Conservation (phyloP, 2,797 vertebrate species). For the Anas capensis region DNA sequence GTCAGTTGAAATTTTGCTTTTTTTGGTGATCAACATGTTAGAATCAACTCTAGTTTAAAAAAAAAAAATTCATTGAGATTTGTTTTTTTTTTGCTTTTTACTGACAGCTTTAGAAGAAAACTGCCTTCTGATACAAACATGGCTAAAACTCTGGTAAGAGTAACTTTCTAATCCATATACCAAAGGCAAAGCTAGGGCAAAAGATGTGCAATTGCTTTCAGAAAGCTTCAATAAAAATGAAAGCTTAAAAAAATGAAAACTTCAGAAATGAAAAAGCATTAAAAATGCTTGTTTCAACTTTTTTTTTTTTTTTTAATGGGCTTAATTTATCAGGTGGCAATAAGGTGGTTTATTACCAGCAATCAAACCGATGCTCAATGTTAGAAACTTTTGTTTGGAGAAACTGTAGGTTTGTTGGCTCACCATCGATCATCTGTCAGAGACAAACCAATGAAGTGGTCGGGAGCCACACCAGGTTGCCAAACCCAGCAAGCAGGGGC, state of each 20-base stretch:
- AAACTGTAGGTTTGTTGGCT: background rate
- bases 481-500: background rate
- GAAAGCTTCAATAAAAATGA: background rate
- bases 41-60: background rate
- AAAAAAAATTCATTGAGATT: background rate
- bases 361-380: background rate
- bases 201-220: background rate
- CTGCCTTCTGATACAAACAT: background rate
- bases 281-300: background rate
- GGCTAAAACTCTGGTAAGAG: background rate
- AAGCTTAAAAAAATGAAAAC: background rate
- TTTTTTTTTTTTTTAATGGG: background rate
- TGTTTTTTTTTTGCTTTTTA: background rate
- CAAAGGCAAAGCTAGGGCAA: background rate
- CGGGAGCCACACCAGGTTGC: background rate
- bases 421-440: background rate
- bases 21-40: background rate
- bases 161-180: background rate
- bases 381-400: background rate
- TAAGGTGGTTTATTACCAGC: background rate
- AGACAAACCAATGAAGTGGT: background rate
- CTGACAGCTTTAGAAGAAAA: background rate
- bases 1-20: background rate
- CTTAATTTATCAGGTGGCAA: background rate
- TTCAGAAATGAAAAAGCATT: background rate